A percentile compares a stretch with the other conserved stretches of the same genome.
These are phyloP conservation scores for Holcopasites calliopsidis DNA, from an alignment of 1,140 invertebrate species.

Conservation along the genomic window DNA sequence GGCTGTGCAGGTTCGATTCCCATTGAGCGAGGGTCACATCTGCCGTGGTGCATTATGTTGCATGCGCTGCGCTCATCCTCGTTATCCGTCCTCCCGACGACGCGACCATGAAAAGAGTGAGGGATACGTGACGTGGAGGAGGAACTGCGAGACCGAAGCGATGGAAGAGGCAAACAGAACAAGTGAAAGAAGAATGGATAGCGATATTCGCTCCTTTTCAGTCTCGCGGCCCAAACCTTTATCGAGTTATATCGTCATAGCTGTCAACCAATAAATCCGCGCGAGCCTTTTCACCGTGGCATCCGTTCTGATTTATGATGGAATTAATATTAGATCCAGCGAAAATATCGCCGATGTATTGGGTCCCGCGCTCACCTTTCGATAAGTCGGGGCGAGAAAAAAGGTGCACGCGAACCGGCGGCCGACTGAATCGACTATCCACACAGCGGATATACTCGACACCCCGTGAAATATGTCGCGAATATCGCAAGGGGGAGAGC, in stretches of 20 bases:
- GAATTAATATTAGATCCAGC: slow-evolving; percentile 60
- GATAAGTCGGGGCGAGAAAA: not conserved
- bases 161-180: not conserved
- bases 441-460: not conserved
- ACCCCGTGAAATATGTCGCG: slow-evolving; percentile 25
- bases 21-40: slow-evolving; percentile 59
- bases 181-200: not conserved
- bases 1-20: slow-evolving; percentile 43
- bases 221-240: slow-evolving; percentile 62
- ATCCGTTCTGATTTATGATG: slow-evolving; percentile 56
- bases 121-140: slow-evolving; percentile 10
- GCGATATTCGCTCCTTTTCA: slow-evolving; percentile 6
- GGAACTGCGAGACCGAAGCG: not conserved
- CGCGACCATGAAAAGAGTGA: slow-evolving; percentile 40
- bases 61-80: slow-evolving; percentile 62
- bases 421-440: slow-evolving; percentile 5
- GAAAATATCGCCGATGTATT: slow-evolving; percentile 58
- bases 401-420: not conserved
- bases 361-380: slow-evolving; percentile 26
- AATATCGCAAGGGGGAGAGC: not conserved
- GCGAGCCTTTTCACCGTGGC: slow-evolving; percentile 57
- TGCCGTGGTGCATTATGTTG: slow-evolving; percentile 64
- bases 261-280: slow-evolving; percentile 63
- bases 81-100: slow-evolving; percentile 55
- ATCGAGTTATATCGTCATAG: slow-evolving; percentile 69